Conservation (phyloP, 2,888 invertebrate genomes). For the Hedya salicella region DNA sequence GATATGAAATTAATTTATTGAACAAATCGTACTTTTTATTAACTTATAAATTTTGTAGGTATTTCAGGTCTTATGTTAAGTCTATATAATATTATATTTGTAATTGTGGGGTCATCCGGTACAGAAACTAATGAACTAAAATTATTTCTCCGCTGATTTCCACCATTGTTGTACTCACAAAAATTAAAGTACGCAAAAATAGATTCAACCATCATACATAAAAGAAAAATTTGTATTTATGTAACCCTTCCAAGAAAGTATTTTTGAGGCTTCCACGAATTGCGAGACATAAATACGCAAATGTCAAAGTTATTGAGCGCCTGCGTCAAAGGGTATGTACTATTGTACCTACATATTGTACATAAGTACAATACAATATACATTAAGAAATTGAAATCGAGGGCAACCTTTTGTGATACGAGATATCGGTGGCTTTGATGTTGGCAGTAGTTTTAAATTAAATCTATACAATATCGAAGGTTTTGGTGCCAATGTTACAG, state of each 20-base stretch:
- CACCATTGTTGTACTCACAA: neutral
- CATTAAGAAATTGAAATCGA: constrained; percentile 21
- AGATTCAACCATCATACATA: neutral
- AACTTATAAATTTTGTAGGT: too few relatives aligned
- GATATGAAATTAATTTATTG: too few relatives aligned
- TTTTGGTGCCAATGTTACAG: neutral
- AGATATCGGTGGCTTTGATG: constrained; percentile 11
- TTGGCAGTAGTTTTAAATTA: neutral
- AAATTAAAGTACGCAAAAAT: constrained; percentile 3
- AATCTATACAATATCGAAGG: neutral
- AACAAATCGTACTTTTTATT: too few relatives aligned
- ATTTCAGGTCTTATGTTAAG: too few relatives aligned
- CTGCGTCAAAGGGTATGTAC: constrained; percentile 10
- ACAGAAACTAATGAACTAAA: too few relatives aligned
- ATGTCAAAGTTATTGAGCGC: constrained; percentile 14
- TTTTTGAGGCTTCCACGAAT: neutral
- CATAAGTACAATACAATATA: constrained; percentile 20
- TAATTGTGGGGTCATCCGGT: too few relatives aligned
- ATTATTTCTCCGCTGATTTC: too few relatives aligned
- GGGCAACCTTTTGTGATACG: neutral
- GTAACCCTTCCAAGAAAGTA: constrained; percentile 6
- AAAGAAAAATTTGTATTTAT: constrained; percentile 4
- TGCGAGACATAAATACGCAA: constrained; percentile 15
- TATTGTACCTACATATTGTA: neutral
- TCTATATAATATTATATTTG: too few relatives aligned